Percentiles rank a stretch among this genome's conserved stretches.
These are phyloP conservation scores for Bujurquina vittata DNA, from an alignment of 2,113 vertebrate species.

Conservation along the genomic window DNA sequence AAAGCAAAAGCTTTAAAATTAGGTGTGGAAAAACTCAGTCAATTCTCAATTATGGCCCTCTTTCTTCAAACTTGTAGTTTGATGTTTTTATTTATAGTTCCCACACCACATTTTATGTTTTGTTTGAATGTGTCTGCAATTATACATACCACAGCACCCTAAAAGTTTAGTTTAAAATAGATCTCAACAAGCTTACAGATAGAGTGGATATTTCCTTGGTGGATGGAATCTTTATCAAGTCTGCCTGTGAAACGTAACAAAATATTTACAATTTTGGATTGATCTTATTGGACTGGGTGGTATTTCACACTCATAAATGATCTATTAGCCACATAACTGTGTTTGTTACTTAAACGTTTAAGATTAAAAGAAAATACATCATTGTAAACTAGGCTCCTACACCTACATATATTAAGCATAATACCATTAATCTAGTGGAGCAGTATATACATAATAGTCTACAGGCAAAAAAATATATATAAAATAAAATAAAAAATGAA, in stretches of 20 bases:
- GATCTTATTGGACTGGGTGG: not conserved
- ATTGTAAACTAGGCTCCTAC: not conserved
- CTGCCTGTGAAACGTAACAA: conserved; percentile 81
- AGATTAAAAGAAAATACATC: not conserved
- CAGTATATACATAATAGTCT: not conserved
- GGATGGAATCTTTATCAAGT: conserved; percentile 79
- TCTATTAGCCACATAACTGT: not conserved
- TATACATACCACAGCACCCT: conserved; percentile 61
- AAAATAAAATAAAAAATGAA: too few relatives aligned
- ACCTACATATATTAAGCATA: too few relatives aligned
- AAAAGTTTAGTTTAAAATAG: conserved; percentile 12
- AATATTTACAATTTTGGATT: conserved; percentile 46
- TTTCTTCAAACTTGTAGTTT: not conserved
- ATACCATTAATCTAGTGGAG: not conserved
- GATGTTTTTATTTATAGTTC: not conserved
- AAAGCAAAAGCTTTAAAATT: conserved; percentile 42
- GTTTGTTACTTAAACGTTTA: not conserved
- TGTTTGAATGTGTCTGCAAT: conserved; percentile 24
- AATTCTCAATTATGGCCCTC: not conserved
- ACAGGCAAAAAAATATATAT: not conserved
- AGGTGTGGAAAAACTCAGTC: conserved; percentile 42
- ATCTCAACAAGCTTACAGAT: conserved; percentile 78
- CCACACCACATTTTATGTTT: conserved; percentile 71
- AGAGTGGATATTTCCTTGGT: conserved; percentile 56
- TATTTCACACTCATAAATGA: not conserved